Evolutionary conservation across 2,888 invertebrate species (phyloP), one percentile per base, ranked within the genome.

Genomic region (Drosophila subsilvestris): DNA sequence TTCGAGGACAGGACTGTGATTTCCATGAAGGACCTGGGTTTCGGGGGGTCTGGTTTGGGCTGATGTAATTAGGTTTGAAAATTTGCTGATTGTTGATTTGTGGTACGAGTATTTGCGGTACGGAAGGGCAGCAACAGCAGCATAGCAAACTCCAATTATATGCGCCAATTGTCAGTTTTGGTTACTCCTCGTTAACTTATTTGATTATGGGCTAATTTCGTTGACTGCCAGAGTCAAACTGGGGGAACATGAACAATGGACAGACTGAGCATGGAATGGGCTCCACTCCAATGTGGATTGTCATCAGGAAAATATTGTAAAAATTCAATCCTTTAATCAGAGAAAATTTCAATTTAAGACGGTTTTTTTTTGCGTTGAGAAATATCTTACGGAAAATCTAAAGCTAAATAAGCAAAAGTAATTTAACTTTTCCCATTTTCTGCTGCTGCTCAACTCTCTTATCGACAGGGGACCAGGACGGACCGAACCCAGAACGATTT

Each of bases 161-260:
- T 87, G 78, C 88, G 76, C 76, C 86, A 85, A 84, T 88, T 87
- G 87, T 72, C 83, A 80, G 84, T 78, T 71, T 37, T 83, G 80
- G 78, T 75, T 78, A 69, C 86, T 88, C 59, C 73, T 88, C 88
- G 84, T 88, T 83, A 86, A 70, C 82, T 87, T 82, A 85, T 85
- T 85, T 89, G 85, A 85, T 85, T 88, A 85, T 70, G 80, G 83
- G 77, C 82, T 73, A 80, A 86, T 88, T 80, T 84, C 42, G 74
- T 17, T 47, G 43, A 61, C 58, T 54, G 44, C 37, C 29, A 53
- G 49, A 27, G 4, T 18, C 27, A 55, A 8, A 27, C 22, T 12
- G 5, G 3, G 14, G 32, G 14, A 22, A 32, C 20, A 27, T 7
- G 17, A 32, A 18, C 17, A 32, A 12, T 25, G 25, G 29, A 9